Percentiles rank a stretch among this genome's conserved stretches.
Conservation (phyloP, 2,113 vertebrate species). For the Taurulus bubalis region DNA sequence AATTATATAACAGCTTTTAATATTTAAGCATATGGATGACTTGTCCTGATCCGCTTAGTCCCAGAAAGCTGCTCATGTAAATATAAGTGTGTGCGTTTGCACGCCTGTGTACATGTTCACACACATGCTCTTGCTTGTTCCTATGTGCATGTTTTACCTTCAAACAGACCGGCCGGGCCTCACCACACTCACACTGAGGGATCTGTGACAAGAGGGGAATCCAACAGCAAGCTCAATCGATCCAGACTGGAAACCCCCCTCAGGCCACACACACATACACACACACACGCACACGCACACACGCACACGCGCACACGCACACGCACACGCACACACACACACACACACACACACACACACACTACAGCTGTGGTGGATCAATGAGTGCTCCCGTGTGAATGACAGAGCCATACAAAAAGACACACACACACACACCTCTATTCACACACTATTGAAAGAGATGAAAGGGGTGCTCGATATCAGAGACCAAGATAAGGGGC, state of each 20-base stretch:
- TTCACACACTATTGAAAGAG: constrained; percentile 60
- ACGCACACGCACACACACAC: constrained; percentile 40
- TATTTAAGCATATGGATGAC: constrained; percentile 14
- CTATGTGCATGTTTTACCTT: constrained; percentile 70
- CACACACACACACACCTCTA: constrained; percentile 50
- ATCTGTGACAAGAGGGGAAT: constrained; percentile 83
- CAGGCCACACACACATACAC: constrained; percentile 66
- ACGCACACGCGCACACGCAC: constrained; percentile 44
- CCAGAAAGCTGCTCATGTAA: constrained; percentile 20
- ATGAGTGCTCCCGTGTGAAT: constrained; percentile 78
- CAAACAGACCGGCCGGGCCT: constrained; percentile 73
- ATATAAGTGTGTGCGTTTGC: not conserved
- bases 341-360: constrained; percentile 37
- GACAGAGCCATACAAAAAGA: constrained; percentile 75
- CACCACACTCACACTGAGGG: constrained; percentile 74
- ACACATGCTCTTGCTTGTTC: constrained; percentile 48
- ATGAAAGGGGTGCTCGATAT: constrained; percentile 74
- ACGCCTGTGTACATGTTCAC: constrained; percentile 17
- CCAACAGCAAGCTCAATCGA: constrained; percentile 84
- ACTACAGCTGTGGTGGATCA: constrained; percentile 77
- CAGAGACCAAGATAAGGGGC: constrained; percentile 73
- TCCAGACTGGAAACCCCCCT: constrained; percentile 84
- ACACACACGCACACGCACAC: constrained; percentile 37
- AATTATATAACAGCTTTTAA: not conserved
- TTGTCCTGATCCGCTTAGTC: constrained; percentile 13